phyloP scores from a whole-genome alignment of 1,140 invertebrate species.

The Diprion similis region DNA sequence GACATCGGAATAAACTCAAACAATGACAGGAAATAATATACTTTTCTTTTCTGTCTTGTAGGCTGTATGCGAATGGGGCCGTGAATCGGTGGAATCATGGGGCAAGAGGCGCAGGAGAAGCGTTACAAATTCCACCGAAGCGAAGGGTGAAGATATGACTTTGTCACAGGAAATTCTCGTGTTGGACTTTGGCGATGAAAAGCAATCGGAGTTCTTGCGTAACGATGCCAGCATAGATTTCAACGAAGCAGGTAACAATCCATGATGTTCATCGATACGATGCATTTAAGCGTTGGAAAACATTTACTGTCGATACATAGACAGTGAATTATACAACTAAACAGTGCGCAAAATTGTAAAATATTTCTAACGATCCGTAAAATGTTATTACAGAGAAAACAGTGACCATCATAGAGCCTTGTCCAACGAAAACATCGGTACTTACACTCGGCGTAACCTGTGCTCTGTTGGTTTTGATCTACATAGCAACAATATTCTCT shows the following conservation, averaged over 20 bases:
- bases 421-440: conserved; percentile 89
- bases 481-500: conserved; percentile 87
- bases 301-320: too few species aligned
- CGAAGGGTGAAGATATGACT: conserved; percentile 88
- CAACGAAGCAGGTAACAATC: conserved; percentile 55
- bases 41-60: conserved; percentile 48
- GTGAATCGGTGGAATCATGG: conserved; percentile 88
- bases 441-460: conserved; percentile 88
- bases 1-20: too few species aligned
- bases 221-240: conserved; percentile 81
- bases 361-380: conserved; percentile 14
- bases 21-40: too few species aligned
- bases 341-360: neutral
- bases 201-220: conserved; percentile 80
- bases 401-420: conserved; percentile 84
- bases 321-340: neutral
- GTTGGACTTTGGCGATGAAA: conserved; percentile 88
- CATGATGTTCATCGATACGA: conserved; percentile 7
- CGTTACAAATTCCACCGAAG: conserved; percentile 63
- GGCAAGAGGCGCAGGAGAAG: conserved; percentile 84
- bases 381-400: conserved; percentile 76
- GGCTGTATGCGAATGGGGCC: conserved; percentile 88
- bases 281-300: neutral
- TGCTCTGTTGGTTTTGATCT: conserved; percentile 87
- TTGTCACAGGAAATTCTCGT: conserved; percentile 93